These are phyloP conservation scores for Ianthella basta DNA, from an alignment of 37 sponge, comb jelly and placozoan species.

Conservation along the genomic window DNA sequence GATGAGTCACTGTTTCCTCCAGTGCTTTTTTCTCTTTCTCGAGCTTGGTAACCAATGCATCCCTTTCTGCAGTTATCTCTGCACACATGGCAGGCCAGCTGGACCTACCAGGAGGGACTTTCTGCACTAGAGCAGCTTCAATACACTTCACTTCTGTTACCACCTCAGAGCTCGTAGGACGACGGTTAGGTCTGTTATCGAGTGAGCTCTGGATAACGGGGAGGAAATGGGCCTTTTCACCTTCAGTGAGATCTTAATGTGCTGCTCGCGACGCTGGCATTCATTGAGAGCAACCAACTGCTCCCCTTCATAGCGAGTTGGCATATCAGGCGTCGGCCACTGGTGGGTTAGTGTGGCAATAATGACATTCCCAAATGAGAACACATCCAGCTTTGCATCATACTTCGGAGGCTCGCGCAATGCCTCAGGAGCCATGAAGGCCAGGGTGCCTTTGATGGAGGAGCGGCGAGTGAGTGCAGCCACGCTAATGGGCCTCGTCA, in stretches of 20 bases:
- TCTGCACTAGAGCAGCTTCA: too few species aligned
- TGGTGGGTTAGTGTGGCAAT: neutral
- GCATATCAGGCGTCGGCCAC: neutral
- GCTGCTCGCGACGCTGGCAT: neutral
- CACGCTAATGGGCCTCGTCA: neutral
- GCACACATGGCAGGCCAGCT: too few species aligned
- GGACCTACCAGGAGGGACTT: too few species aligned
- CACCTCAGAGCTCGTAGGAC: neutral
- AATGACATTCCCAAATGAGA: constrained; percentile 7
- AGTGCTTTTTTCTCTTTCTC: too few species aligned
- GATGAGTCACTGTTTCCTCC: too few species aligned
- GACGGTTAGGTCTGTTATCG: neutral
- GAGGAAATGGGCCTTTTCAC: neutral
- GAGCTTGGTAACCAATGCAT: too few species aligned
- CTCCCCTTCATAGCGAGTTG: constrained; percentile 6
- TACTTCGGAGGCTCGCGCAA: neutral
- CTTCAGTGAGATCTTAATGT: neutral
- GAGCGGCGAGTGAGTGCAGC: neutral
- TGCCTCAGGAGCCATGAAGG: constrained; percentile 20
- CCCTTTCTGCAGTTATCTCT: too few species aligned
- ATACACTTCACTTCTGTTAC: too few species aligned
- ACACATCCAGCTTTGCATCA: constrained; percentile 12
- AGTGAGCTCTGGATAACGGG: neutral
- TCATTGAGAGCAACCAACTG: constrained; percentile 11
- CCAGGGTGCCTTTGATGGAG: constrained; percentile 11